Percentiles rank a stretch among this genome's conserved stretches.
Evolutionary conservation across 2,888 invertebrate genomes (phyloP).

Genomic region (Tetrapedia diversipes): DNA sequence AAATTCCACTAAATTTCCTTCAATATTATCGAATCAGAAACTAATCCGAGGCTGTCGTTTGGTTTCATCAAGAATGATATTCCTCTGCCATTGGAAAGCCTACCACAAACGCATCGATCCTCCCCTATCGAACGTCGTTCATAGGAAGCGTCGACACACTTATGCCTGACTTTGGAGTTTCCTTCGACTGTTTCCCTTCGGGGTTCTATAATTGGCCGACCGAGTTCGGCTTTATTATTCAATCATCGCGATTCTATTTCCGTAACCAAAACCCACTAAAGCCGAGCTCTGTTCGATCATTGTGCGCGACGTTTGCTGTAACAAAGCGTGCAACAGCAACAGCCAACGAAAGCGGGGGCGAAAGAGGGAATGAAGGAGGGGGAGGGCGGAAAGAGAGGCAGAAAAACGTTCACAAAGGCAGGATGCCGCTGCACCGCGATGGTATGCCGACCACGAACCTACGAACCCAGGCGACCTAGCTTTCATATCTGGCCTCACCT

Average conservation of each 20-base stretch:
- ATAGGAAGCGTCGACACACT: constrained; percentile 16
- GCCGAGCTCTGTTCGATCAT: neutral
- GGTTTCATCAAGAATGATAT: too few species aligned
- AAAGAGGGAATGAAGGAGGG: neutral
- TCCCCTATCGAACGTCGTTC: constrained; percentile 18
- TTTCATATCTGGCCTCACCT: constrained; percentile 69
- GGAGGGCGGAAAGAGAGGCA: constrained; percentile 37
- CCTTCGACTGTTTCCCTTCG: constrained; percentile 5
- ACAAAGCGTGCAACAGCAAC: constrained; percentile 4
- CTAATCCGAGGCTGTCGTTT: too few species aligned
- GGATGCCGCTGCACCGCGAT: constrained; percentile 72
- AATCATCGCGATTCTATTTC: neutral
- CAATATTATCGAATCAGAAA: too few species aligned
- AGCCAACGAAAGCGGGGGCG: neutral
- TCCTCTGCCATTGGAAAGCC: too few species aligned
- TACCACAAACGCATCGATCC: constrained; percentile 6
- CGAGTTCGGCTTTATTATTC: neutral
- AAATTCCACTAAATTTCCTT: too few species aligned
- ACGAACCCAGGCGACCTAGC: constrained; percentile 71
- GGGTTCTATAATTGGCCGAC: neutral
- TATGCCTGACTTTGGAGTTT: constrained; percentile 21
- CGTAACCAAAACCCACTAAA: neutral
- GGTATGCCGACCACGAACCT: constrained; percentile 73
- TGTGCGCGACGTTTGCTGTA: too few species aligned
- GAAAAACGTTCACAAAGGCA: constrained; percentile 73